These are phyloP conservation scores for Eupsilia transversa DNA, from an alignment of 2,888 invertebrate genomes.

Conservation along the genomic window DNA sequence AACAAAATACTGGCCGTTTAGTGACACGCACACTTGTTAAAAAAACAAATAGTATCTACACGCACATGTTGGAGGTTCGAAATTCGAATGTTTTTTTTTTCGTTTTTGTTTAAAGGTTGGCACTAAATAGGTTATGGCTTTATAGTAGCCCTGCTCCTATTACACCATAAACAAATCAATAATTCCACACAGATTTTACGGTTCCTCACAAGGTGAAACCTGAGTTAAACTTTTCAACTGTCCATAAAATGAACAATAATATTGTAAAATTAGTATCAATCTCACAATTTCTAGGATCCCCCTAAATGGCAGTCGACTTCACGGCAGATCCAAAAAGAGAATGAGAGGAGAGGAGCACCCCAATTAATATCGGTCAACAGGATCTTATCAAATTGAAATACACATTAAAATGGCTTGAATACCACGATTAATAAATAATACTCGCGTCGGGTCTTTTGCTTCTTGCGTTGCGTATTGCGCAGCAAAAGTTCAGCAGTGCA, in stretches of 20 bases:
- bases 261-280: background rate
- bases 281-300: background rate
- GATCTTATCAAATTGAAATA: no score
- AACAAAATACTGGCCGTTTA: constrained; percentile 79
- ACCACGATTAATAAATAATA: no score
- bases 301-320: background rate
- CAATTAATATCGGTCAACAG: no score
- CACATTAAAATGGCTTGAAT: no score
- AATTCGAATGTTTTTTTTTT: constrained; percentile 46
- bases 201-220: no score
- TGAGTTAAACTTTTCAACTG: background rate
- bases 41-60: constrained; percentile 83
- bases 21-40: constrained; percentile 84
- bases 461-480: no score
- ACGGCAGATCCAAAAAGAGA: background rate
- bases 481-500: no score
- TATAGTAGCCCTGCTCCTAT: constrained; percentile 34
- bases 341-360: background rate
- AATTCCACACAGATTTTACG: background rate
- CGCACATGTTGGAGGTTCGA: constrained; percentile 75
- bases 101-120: constrained; percentile 43
- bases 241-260: no score
- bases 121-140: constrained; percentile 49
- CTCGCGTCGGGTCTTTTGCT: no score
- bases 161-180: constrained; percentile 28